Percentiles rank a stretch among this genome's conserved stretches.
Conservation (phyloP, 2,113 vertebrate species). For the Athene cunicularia region DNA sequence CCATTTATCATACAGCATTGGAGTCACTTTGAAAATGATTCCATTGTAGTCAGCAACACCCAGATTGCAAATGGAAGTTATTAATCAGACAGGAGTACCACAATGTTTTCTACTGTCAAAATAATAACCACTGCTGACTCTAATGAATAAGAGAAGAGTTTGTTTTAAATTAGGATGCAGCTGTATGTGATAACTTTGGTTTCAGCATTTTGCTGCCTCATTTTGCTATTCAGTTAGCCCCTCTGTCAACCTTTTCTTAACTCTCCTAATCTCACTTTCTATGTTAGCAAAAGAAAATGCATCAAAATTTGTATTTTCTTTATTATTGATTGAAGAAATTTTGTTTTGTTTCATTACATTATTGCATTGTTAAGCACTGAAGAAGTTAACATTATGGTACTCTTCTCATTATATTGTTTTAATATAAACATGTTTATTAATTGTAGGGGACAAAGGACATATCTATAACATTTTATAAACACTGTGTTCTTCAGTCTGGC, state of each 20-base stretch:
- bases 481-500: not conserved
- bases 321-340: not conserved
- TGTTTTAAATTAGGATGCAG: slow-evolving; percentile 42
- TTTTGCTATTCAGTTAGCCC: not conserved
- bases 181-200: slow-evolving; percentile 36
- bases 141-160: slow-evolving; percentile 17
- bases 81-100: slow-evolving; percentile 45
- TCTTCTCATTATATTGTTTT: not conserved
- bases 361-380: not conserved
- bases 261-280: not conserved
- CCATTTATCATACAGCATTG: not conserved
- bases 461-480: not conserved
- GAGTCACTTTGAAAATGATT: slow-evolving; percentile 49
- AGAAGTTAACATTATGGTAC: not conserved
- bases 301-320: not conserved
- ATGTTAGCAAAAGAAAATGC: not conserved
- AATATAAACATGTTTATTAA: not conserved
- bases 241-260: not conserved
- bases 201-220: slow-evolving; percentile 4
- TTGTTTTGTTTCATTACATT: not conserved
- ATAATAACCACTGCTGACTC: slow-evolving; percentile 16
- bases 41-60: slow-evolving; percentile 24
- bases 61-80: slow-evolving; percentile 9
- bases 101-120: slow-evolving; percentile 14
- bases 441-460: not conserved